Evolutionary conservation across 2,113 vertebrate species (phyloP).

Genomic region (Trinectes maculatus): DNA sequence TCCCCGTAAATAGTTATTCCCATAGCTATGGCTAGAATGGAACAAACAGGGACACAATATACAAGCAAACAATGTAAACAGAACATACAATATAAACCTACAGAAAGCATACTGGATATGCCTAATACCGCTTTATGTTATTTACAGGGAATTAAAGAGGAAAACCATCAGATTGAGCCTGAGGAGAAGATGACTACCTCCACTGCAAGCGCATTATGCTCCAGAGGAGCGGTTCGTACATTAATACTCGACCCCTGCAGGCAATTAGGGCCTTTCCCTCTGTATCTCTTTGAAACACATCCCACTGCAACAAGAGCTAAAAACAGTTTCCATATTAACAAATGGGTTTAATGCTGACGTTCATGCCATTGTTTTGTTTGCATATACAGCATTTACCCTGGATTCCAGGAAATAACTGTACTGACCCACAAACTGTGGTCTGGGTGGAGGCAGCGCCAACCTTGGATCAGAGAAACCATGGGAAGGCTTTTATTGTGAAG

Average conservation of each 20-base stretch:
- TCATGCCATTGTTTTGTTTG: too few species aligned
- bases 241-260: constrained; percentile 70
- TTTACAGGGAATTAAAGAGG: constrained; percentile 55
- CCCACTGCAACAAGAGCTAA: constrained; percentile 66
- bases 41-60: neutral
- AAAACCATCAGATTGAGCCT: constrained; percentile 53
- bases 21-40: neutral
- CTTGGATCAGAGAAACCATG: too few species aligned
- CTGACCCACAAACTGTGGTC: too few species aligned
- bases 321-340: constrained; percentile 68
- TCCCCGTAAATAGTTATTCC: constrained; percentile 12
- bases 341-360: constrained; percentile 73
- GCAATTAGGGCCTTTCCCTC: constrained; percentile 47
- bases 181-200: constrained; percentile 62
- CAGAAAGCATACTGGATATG: constrained; percentile 22
- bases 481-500: too few species aligned
- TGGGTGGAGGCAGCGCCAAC: too few species aligned
- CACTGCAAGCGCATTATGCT: constrained; percentile 32
- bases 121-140: constrained; percentile 41
- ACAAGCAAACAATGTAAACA: constrained; percentile 44
- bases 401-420: too few species aligned
- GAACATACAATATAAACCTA: constrained; percentile 17
- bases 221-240: constrained; percentile 59
- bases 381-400: too few species aligned
- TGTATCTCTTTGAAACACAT: constrained; percentile 75